These are phyloP conservation scores for Pyrocoelia pectoralis DNA, from an alignment of 2,888 invertebrate genomes.

Conservation along the genomic window DNA sequence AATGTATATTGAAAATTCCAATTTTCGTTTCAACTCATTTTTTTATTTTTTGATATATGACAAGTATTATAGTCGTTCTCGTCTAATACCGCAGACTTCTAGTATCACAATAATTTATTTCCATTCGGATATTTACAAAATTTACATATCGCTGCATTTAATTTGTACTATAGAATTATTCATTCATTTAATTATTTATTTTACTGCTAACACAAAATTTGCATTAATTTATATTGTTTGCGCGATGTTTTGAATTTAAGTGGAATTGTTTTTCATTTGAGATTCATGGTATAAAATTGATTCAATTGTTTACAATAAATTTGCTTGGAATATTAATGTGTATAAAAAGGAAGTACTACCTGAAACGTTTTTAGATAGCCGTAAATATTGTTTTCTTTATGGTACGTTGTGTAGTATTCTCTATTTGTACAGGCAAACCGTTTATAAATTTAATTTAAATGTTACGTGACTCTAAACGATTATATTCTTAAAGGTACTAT, in stretches of 20 bases:
- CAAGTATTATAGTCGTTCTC: too few species aligned
- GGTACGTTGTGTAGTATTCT: not conserved
- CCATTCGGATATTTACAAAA: not conserved
- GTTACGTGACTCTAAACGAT: not conserved
- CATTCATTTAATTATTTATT: not conserved
- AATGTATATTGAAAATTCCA: too few species aligned
- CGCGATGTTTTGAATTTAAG: not conserved
- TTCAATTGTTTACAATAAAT: not conserved
- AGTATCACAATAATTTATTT: too few species aligned
- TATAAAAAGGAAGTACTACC: not conserved
- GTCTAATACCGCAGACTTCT: too few species aligned
- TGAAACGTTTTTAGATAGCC: not conserved
- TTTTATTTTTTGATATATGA: too few species aligned
- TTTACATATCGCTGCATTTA: not conserved
- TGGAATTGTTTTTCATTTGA: slow-evolving; percentile 1
- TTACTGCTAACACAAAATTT: not conserved
- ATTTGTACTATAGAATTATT: not conserved
- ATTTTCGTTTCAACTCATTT: too few species aligned
- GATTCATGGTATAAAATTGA: not conserved
- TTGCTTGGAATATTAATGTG: not conserved
- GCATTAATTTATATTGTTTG: not conserved
- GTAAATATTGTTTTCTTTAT: not conserved
- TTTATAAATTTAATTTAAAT: not conserved
- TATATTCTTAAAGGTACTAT: not conserved
- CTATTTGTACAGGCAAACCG: not conserved